These are phyloP conservation scores for Petrolisthes manimaculis DNA, from an alignment of 2,888 invertebrate genomes.

Conservation along the genomic window DNA sequence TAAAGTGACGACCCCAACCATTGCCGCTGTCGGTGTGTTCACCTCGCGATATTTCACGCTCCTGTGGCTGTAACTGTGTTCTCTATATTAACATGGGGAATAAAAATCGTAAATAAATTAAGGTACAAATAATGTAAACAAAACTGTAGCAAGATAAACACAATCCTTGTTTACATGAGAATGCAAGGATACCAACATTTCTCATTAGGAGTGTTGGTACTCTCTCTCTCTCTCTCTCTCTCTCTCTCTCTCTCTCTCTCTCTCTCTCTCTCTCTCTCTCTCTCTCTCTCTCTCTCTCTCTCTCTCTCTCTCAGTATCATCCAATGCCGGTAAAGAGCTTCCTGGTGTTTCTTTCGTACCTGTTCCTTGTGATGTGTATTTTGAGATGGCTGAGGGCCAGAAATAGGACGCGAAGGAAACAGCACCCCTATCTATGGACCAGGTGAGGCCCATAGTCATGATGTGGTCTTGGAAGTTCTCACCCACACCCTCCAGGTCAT, in stretches of 20 bases:
- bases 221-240: slow-evolving; percentile 7
- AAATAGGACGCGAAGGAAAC: background rate
- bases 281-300: slow-evolving; percentile 21
- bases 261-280: slow-evolving; percentile 27
- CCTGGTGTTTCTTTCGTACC: background rate
- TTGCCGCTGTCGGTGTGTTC: too few species aligned
- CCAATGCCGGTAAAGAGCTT: background rate
- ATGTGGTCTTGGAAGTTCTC: slow-evolving; percentile 9
- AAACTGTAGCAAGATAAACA: too few species aligned
- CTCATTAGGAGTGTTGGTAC: background rate
- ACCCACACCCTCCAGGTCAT: slow-evolving; percentile 3
- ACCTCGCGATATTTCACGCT: too few species aligned
- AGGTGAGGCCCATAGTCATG: background rate
- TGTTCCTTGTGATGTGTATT: background rate
- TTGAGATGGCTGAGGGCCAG: background rate
- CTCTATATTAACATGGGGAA: too few species aligned
- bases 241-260: slow-evolving; percentile 22
- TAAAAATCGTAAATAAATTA: too few species aligned
- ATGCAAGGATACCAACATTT: too few species aligned
- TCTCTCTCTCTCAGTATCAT: background rate
- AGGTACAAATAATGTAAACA: too few species aligned
- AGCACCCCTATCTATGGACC: background rate
- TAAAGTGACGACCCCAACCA: too few species aligned
- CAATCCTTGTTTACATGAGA: too few species aligned
- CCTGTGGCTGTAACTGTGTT: too few species aligned